Evolutionary conservation across 2,888 invertebrate species (phyloP).

Genomic region (Brenthis daphne): DNA sequence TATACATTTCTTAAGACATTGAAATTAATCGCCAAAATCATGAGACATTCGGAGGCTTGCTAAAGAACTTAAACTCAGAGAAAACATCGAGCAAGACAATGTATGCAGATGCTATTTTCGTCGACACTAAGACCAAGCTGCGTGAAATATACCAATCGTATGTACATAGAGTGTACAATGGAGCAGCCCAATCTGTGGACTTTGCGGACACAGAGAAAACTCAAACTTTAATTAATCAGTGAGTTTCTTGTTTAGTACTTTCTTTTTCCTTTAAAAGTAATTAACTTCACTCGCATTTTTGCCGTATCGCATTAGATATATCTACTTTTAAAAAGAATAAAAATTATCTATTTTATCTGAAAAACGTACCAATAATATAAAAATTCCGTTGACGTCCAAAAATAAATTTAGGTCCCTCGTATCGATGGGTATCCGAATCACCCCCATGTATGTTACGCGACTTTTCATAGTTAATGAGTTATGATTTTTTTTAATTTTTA

Average conservation of each 20-base stretch:
- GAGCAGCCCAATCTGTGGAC: conserved; percentile 80
- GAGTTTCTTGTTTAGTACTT: conserved; percentile 43
- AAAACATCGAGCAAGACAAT: conserved; percentile 57
- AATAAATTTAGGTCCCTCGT: too few species aligned
- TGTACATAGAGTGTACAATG: conserved; percentile 80
- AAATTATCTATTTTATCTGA: too few species aligned
- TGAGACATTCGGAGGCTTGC: conserved; percentile 79
- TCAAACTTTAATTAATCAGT: conserved; percentile 78
- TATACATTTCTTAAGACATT: conserved; percentile 56
- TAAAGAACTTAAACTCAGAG: conserved; percentile 59
- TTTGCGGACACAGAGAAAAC: conserved; percentile 67
- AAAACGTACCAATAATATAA: too few species aligned
- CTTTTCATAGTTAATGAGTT: too few species aligned
- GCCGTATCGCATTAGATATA: too few species aligned
- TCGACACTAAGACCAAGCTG: conserved; percentile 80
- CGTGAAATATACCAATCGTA: conserved; percentile 78
- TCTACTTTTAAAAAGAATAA: too few species aligned
- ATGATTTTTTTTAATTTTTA: too few species aligned
- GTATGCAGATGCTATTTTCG: conserved; percentile 83
- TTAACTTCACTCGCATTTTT: background rate
- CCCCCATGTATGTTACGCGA: too few species aligned
- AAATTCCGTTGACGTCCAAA: too few species aligned
- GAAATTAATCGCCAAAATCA: conserved; percentile 76
- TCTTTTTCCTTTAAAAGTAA: background rate
- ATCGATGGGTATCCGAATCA: too few species aligned